These are phyloP conservation scores for Conomelus anceps DNA, from an alignment of 2,888 invertebrate genomes.

Conservation along the genomic window DNA sequence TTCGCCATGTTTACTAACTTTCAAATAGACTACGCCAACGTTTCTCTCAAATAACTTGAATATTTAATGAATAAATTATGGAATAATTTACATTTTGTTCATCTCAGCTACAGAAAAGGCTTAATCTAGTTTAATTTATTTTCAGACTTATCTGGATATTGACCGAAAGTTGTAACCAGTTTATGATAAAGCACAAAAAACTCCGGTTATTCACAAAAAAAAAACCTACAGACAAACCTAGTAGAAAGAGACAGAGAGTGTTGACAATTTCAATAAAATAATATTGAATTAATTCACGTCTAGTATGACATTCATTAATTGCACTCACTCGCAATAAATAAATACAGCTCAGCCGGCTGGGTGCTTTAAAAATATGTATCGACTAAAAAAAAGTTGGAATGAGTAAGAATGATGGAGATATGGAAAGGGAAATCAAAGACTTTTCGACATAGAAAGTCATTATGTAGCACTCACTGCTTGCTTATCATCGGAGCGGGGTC, in stretches of 20 bases:
- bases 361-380: background rate
- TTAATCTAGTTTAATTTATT: background rate
- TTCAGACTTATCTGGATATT: background rate
- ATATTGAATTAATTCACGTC: too few relatives aligned
- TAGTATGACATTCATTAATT: too few relatives aligned
- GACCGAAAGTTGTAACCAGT: too few relatives aligned
- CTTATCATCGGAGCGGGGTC: background rate
- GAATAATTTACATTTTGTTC: background rate
- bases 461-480: background rate
- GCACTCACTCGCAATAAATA: too few relatives aligned
- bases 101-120: background rate
- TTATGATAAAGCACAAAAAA: too few relatives aligned
- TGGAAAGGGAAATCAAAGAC: background rate
- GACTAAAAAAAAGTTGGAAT: background rate
- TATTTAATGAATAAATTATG: background rate
- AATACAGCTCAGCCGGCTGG: background rate
- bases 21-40: background rate
- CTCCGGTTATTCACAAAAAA: too few relatives aligned
- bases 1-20: background rate
- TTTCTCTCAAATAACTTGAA: background rate
- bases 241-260: too few relatives aligned
- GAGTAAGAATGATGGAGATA: background rate
- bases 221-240: too few relatives aligned
- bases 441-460: background rate
- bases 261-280: too few relatives aligned